Conservation (phyloP, 2,113 vertebrate species). For the Sylvia atricapilla region DNA sequence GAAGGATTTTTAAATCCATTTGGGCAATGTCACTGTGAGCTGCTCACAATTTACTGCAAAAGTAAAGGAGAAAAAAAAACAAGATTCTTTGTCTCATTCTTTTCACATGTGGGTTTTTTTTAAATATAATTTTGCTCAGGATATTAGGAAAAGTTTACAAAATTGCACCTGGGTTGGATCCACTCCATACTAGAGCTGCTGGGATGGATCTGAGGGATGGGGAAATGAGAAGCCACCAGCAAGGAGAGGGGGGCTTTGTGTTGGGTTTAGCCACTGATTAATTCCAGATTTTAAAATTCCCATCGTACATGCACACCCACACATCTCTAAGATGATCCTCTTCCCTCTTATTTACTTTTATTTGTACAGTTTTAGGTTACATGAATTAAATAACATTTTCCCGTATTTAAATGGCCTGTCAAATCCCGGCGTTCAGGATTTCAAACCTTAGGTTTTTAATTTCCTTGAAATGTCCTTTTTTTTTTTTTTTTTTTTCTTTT, state of each 20-base stretch:
- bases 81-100: neutral
- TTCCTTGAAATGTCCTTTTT: conserved; percentile 40
- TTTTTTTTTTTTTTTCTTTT: neutral
- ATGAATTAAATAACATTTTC: neutral
- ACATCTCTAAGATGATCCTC: too few relatives aligned
- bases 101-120: neutral
- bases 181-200: neutral
- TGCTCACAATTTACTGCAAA: neutral
- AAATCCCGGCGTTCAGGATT: neutral
- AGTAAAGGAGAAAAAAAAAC: neutral
- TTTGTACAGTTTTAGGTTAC: neutral
- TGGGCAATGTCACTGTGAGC: neutral
- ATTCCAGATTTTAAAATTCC: neutral
- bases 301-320: neutral
- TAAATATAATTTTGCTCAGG: neutral
- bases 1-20: neutral
- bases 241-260: accelerated
- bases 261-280: neutral
- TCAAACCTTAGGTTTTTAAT: neutral
- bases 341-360: neutral
- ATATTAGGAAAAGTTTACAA: neutral
- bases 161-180: neutral
- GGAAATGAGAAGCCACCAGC: neutral
- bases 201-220: neutral
- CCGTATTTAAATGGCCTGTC: neutral